Base-by-base conservation (phyloP, 2,888 invertebrate genomes). In the Gymnosoma rotundatum region DNA sequence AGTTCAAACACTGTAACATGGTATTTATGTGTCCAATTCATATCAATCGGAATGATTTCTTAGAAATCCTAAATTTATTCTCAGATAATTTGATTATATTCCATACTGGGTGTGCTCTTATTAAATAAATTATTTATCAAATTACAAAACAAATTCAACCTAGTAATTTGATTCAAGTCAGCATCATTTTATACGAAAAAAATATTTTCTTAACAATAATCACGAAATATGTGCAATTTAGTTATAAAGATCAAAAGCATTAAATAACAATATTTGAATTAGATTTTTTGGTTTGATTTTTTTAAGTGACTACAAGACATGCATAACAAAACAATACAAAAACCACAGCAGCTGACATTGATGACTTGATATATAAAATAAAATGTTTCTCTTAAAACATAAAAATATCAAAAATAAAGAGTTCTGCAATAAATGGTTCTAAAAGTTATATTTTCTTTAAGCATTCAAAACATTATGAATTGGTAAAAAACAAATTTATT, bases 291-390 rank as follows among this genome's bases (percentile, higher is more conserved):
- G 10, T 20, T 67, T 45, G 14, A 54, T 14, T 54, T 67, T 54
- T 42, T 42, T 1, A 38, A 75, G 32, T 64, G 63, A 58, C 61
- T 70, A 84, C 84, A 81, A 69, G 84, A 64, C 84, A 69, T 81
- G 84, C 67, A 84, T 84, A 84, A 69, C 73, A 84, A 70, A 79
- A n/a, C 70, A 74, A 36, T 50, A 67, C 36, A 73, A 81, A 42
- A 61, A 79, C 84, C 63, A 69, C 81, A 84, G 73, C 84, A 84
- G 81, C 84, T 84, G 84, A 84, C 84, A 81, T 81, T 84, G 84
- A 84, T 84, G 81, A 84, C 84, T 81, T 74, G 81, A 84, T 84
- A 81, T 78, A 75, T 69, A 70, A 63, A 48, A 73, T 54, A 83
- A 78, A 76, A 50, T 75, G 50, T 20, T 18, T 18, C 18, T 48